Evolutionary conservation across 2,888 invertebrate species (phyloP).

Genomic region (Cataglyphis albicans): DNA sequence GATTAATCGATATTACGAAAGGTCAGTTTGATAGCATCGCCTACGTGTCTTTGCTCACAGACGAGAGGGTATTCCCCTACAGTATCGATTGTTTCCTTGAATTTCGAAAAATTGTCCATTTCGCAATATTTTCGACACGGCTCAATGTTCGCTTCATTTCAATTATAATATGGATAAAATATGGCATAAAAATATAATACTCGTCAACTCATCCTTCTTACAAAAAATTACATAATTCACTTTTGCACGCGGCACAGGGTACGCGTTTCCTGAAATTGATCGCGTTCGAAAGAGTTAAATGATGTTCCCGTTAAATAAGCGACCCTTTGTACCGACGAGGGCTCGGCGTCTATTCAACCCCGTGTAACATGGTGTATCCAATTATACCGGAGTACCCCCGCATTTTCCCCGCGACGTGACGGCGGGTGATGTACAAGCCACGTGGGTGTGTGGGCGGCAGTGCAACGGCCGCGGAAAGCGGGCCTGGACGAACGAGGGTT

Average conservation of each 20-base stretch:
- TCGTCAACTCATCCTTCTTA: not conserved
- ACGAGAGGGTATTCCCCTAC: slow-evolving; percentile 65
- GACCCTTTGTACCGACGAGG: slow-evolving; percentile 22
- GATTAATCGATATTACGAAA: slow-evolving; percentile 74
- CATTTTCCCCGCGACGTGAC: not conserved
- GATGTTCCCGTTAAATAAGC: slow-evolving; percentile 31
- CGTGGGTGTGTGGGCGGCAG: slow-evolving; percentile 62
- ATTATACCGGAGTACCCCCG: slow-evolving; percentile 43
- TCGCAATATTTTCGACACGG: slow-evolving; percentile 27
- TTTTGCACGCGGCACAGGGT: not conserved
- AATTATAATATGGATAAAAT: not conserved
- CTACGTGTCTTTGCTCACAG: slow-evolving; percentile 51
- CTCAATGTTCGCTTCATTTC: not conserved
- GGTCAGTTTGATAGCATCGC: slow-evolving; percentile 69
- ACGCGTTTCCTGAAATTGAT: slow-evolving; percentile 16
- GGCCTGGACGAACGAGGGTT: slow-evolving; percentile 35
- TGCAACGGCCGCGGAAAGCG: slow-evolving; percentile 72
- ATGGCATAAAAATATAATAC: slow-evolving; percentile 1
- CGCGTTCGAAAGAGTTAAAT: slow-evolving; percentile 38
- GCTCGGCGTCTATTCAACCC: slow-evolving; percentile 37
- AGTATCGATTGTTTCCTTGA: slow-evolving; percentile 62
- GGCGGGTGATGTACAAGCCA: slow-evolving; percentile 33
- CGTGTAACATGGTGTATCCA: slow-evolving; percentile 50
- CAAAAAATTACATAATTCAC: not conserved
- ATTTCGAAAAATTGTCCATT: slow-evolving; percentile 47